Evolutionary conservation across 1,140 invertebrate genomes (phyloP), one percentile per base, ranked within the genome.

Genomic region (Penaeus japonicus): DNA sequence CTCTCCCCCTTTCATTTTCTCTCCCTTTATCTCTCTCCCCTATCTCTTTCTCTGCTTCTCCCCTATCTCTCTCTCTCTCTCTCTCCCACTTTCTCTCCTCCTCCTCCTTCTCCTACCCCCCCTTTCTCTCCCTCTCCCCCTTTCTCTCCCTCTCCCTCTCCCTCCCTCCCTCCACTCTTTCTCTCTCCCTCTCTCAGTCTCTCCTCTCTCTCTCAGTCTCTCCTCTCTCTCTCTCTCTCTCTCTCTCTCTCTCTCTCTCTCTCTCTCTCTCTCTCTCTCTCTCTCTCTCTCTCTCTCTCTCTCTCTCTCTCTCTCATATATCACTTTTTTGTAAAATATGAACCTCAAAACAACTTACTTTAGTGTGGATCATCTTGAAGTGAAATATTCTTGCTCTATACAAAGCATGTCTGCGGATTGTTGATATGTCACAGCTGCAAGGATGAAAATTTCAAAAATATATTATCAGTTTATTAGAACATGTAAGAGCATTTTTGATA

Each of bases 221-320:
- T 27, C 12, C n/a, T 55, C 54, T 5, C 53, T 30, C 32, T 39
- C n/a, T 53, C 22, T 32, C 24, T 55, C 84, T 55, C 47, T 78
- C 30, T 80, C 81, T 86, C n/a, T 89, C 62, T 88, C 47, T 89
- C 62, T 87, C 86, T 83, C 85, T 78, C 78, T 83, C 73, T 90
- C 89, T 55, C 84, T 85, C 65, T 84, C 62, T 78, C 79, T 81
- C 75, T 83, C 80, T 24, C 80, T 80, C 55, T 82, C 79, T 7
- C 85, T 65, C 30, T 86, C 89, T 86, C 77, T 82, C 79, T 70
- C 73, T 81, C 84, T 73, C 57, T 80, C 84, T 73, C 75, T 70
- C 78, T 77, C 84, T 85, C 84, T 54, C 84, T 77, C 62, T 85
- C 62, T 47, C 59, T 75, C 65, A 17, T 22, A 53, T 32, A 53